Conservation (phyloP, 2,888 invertebrate species). For the Drosophila basisetae region DNA sequence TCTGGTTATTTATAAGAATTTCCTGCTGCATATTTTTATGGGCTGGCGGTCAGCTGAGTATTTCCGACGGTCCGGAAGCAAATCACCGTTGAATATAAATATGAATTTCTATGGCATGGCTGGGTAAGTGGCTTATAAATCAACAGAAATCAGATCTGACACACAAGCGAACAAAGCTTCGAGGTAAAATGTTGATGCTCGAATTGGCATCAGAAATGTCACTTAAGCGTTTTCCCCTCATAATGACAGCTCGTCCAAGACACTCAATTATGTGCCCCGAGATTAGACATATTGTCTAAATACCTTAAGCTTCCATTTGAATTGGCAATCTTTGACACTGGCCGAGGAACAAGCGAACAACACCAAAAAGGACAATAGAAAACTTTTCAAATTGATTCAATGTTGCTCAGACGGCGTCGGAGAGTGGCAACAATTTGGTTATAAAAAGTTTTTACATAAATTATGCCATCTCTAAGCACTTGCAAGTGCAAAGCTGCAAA, state of each 20-base stretch:
- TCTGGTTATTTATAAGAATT: constrained; percentile 60
- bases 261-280: constrained; percentile 27
- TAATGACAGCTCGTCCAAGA: not conserved
- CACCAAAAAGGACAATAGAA: constrained; percentile 16
- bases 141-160: constrained; percentile 4
- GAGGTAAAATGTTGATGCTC: constrained; percentile 15
- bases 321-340: constrained; percentile 39
- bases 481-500: constrained; percentile 50
- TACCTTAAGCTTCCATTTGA: constrained; percentile 28
- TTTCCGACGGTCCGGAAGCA: constrained; percentile 17
- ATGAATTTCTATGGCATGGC: constrained; percentile 15
- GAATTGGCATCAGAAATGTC: constrained; percentile 10
- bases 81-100: constrained; percentile 36
- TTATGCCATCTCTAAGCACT: constrained; percentile 67
- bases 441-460: constrained; percentile 70
- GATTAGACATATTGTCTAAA: constrained; percentile 14
- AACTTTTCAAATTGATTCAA: constrained; percentile 64
- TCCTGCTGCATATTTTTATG: constrained; percentile 38
- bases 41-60: constrained; percentile 15
- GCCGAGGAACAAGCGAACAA: constrained; percentile 1
- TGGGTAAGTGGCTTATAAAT: constrained; percentile 9
- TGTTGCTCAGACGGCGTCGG: constrained; percentile 4
- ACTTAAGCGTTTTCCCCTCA: not conserved
- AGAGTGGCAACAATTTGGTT: constrained; percentile 61
- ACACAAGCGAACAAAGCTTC: not conserved